A percentile compares a stretch with the other conserved stretches of the same genome.
phyloP scores from a whole-genome alignment of 2,797 vertebrate genomes.

The Anguilla obscura region DNA sequence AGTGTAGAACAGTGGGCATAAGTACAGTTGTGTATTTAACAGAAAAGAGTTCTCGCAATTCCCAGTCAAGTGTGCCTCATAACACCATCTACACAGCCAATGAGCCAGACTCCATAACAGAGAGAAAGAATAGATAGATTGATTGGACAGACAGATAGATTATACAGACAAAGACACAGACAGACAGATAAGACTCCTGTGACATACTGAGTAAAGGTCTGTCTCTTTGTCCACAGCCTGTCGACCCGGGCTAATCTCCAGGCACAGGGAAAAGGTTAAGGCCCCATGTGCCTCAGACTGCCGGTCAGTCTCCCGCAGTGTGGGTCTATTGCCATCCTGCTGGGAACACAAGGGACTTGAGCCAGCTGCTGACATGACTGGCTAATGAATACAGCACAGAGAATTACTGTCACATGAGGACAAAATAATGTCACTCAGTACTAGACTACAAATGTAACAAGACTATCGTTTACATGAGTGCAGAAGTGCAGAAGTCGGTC shows the following conservation, averaged over 20 bases:
- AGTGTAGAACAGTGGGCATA: background rate
- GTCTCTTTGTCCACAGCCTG: background rate
- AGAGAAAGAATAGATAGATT: background rate
- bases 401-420: background rate
- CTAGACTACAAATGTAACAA: constrained; percentile 8
- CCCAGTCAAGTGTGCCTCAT: background rate
- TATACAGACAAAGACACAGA: background rate
- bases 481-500: background rate
- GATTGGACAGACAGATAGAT: background rate
- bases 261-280: background rate
- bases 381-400: background rate
- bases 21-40: background rate
- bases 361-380: background rate
- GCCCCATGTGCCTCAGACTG: background rate
- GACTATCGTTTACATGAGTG: background rate
- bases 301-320: background rate
- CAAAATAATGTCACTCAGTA: background rate
- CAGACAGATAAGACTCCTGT: background rate
- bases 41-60: background rate
- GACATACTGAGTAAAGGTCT: background rate
- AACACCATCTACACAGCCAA: background rate
- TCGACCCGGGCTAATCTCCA: background rate
- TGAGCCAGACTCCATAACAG: background rate
- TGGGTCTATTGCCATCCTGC: background rate
- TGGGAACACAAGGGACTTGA: background rate